Base-by-base conservation (phyloP, 2,888 invertebrate genomes). In the Tipula unca region DNA sequence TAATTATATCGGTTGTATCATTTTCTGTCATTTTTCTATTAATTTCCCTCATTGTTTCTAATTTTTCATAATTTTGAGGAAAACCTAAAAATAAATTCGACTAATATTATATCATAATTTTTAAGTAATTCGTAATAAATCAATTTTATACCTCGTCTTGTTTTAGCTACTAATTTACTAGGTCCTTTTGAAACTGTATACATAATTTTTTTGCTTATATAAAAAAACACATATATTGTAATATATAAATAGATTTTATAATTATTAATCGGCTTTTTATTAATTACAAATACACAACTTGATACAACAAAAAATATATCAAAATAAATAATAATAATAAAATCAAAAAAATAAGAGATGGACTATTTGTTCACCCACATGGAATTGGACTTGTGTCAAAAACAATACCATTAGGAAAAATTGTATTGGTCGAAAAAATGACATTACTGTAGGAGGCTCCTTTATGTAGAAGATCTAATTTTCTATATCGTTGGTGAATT, bases 101-200 rank as follows among this genome's bases (percentile, higher is more conserved):
- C 86, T 86, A 69, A 85, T 84, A 85, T 86, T 85, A 86, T 88
- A 89, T 88, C 88, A 88, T 88, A 86, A 20, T 20, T 54, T 82
- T 84, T 29, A 35, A 69, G 48, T 86, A 83, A 83, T 25, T 85
- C 86, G 48, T 29, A 69, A 82, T 85, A 85, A 86, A 82, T 36
- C 32, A 25, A 32, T 35, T 32, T 5, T n/a, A 14, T 48, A 95
- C 96, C 95, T 93, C 96, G 93, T 89, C 96, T 93, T 88, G 96
- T 95, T 93, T 96, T 96, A 87, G 96, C 95, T 88, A 96, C 96
- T 90, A 96, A 95, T 92, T 96, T 96, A 91, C 96, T 96, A 87
- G 96, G 96, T 87, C 96, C 96, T 91, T 96, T 96, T 87, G 95
- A 95, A 89, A 96, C 95, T 90, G 96, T 96, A 92, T 96, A 96